Conservation (phyloP, 2,113 vertebrate genomes). For the Lynx canadensis region DNA sequence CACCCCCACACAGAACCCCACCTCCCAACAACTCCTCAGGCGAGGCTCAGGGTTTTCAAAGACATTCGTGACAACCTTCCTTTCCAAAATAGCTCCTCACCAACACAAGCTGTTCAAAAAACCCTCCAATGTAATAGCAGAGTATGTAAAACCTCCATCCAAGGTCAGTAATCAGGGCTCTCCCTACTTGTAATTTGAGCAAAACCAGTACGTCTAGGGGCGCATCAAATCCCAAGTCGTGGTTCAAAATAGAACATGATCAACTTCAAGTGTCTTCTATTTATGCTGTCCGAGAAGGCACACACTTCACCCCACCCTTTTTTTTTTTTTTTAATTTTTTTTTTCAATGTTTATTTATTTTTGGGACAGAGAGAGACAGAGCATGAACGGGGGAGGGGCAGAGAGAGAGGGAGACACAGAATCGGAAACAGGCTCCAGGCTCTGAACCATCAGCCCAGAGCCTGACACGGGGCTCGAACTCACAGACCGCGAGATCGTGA, state of each 20-base stretch:
- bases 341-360: too few species aligned
- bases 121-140: not conserved
- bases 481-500: too few species aligned
- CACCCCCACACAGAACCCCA: not conserved
- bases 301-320: not conserved
- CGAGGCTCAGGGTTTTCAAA: not conserved
- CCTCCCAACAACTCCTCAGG: not conserved
- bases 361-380: too few species aligned
- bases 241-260: not conserved
- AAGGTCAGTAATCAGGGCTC: not conserved
- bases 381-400: too few species aligned
- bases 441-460: too few species aligned
- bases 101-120: not conserved
- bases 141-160: not conserved
- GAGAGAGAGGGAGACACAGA: too few species aligned
- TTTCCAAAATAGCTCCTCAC: not conserved
- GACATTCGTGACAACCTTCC: not conserved
- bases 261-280: not conserved
- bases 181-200: not conserved
- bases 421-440: too few species aligned
- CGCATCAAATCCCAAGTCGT: not conserved
- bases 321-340: too few species aligned
- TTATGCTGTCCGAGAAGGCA: not conserved
- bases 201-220: not conserved
- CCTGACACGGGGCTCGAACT: too few species aligned